phyloP scores from a whole-genome alignment of 2,797 vertebrate genomes.

The Arrhamphus sclerolepis region DNA sequence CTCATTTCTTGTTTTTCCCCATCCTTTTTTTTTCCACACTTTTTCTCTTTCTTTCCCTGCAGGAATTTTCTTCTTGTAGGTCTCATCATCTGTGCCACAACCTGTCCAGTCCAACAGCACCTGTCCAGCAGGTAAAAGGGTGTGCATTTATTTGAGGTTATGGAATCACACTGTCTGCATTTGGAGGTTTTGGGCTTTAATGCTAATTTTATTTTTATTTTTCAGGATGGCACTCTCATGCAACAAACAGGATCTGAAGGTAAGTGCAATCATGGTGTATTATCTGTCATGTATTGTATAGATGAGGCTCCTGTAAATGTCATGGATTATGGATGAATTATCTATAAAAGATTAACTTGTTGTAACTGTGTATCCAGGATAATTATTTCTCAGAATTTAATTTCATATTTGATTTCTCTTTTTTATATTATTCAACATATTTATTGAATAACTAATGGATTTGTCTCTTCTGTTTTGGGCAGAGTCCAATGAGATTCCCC shows the following conservation, averaged over 20 bases:
- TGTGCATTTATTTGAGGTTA: rapidly evolving
- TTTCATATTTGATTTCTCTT: background rate
- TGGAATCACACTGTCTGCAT: background rate
- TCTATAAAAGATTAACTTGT: no score
- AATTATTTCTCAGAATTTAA: no score
- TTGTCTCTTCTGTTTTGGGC: constrained; percentile 18
- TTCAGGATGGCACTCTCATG: constrained; percentile 36
- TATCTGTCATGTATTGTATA: background rate
- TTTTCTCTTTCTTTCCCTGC: background rate
- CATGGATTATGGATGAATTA: no score
- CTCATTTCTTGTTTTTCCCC: background rate
- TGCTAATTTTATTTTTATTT: constrained; percentile 12
- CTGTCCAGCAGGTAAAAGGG: constrained; percentile 24
- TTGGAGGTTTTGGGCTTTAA: background rate
- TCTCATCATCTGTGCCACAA: constrained; percentile 29
- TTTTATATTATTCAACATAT: background rate
- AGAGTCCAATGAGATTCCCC: constrained; percentile 46
- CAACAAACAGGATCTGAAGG: constrained; percentile 34
- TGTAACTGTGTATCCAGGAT: no score
- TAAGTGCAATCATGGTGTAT: constrained; percentile 13
- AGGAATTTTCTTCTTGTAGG: constrained; percentile 23
- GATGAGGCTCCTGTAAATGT: no score
- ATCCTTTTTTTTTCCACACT: no score
- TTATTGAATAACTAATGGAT: constrained; percentile 7
- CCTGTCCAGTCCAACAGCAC: constrained; percentile 6